phyloP scores from a whole-genome alignment of 2,888 invertebrate species.

The Eupithecia tripunctaria region DNA sequence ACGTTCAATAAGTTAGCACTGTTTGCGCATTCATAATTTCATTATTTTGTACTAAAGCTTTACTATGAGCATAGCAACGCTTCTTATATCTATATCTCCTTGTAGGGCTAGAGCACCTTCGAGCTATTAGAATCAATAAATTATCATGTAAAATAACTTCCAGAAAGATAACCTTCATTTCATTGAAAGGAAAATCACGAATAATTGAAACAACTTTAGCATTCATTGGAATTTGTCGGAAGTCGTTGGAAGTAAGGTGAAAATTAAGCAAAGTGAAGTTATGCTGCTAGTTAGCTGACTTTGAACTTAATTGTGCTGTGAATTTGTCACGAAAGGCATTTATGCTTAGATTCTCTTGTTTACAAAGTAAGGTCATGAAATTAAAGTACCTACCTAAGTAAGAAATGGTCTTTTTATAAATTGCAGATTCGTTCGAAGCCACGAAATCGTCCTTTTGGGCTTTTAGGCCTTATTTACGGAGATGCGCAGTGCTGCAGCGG shows the following conservation, averaged over 20 bases:
- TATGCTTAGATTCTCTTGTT: constrained; percentile 51
- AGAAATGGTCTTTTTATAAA: background rate
- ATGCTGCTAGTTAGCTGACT: constrained; percentile 42
- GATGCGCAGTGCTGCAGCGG: too few species aligned
- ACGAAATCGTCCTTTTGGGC: background rate
- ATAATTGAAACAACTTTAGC: constrained; percentile 32
- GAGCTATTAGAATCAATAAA: constrained; percentile 49
- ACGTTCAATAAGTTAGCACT: too few species aligned
- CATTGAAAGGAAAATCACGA: constrained; percentile 28
- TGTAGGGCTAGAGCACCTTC: constrained; percentile 27
- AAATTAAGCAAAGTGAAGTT: constrained; percentile 46
- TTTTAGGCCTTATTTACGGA: too few species aligned
- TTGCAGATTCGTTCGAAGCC: background rate
- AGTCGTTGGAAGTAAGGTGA: constrained; percentile 25
- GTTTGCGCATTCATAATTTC: too few species aligned
- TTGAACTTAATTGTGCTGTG: constrained; percentile 20
- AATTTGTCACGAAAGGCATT: constrained; percentile 40
- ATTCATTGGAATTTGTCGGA: constrained; percentile 31
- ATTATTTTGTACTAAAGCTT: too few species aligned
- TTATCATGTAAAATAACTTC: constrained; percentile 51
- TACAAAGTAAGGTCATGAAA: constrained; percentile 46
- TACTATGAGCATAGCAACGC: background rate
- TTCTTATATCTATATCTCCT: background rate
- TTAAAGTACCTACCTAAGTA: too few species aligned
- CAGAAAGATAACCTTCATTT: constrained; percentile 37